A percentile compares a stretch with the other conserved stretches of the same genome.
Evolutionary conservation across 1,140 invertebrate genomes (phyloP).

Genomic region (Caerostris extrusa): DNA sequence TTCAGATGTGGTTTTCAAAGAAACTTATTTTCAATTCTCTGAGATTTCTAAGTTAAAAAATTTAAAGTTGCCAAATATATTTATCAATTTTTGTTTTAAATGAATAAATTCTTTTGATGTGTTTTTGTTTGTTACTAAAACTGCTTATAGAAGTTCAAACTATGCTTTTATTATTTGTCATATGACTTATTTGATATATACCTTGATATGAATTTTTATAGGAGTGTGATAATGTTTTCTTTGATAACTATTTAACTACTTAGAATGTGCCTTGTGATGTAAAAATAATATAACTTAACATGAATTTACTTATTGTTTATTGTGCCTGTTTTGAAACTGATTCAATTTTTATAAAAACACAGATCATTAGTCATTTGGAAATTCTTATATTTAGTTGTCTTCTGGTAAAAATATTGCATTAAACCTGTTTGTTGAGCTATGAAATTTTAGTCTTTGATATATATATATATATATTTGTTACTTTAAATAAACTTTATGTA

Average conservation of each 20-base stretch:
- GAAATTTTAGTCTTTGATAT: too few relatives aligned
- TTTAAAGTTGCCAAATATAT: conserved; percentile 36
- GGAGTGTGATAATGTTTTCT: conserved; percentile 63
- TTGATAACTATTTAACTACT: conserved; percentile 46
- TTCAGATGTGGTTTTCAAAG: conserved; percentile 27
- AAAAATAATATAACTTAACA: conserved; percentile 64
- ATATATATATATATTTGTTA: too few relatives aligned
- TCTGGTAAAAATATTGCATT: not conserved
- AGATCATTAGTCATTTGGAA: not conserved
- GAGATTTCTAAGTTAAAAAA: conserved; percentile 8
- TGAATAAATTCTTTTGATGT: conserved; percentile 19
- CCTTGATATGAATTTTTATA: conserved; percentile 53
- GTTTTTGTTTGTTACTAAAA: conserved; percentile 44
- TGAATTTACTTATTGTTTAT: conserved; percentile 62
- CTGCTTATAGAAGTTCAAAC: not conserved
- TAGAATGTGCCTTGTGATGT: conserved; percentile 77
- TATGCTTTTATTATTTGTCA: conserved; percentile 7
- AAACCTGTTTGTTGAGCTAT: too few relatives aligned
- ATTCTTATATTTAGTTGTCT: not conserved
- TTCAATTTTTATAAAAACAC: conserved; percentile 32
- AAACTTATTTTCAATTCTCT: conserved; percentile 5
- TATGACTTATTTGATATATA: not conserved
- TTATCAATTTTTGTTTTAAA: conserved; percentile 1
- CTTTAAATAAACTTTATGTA: too few relatives aligned
- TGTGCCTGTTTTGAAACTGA: conserved; percentile 33